These are phyloP conservation scores for Schizopygopsis malacanthus DNA, from an alignment of 2,797 vertebrate species.

Conservation along the genomic window DNA sequence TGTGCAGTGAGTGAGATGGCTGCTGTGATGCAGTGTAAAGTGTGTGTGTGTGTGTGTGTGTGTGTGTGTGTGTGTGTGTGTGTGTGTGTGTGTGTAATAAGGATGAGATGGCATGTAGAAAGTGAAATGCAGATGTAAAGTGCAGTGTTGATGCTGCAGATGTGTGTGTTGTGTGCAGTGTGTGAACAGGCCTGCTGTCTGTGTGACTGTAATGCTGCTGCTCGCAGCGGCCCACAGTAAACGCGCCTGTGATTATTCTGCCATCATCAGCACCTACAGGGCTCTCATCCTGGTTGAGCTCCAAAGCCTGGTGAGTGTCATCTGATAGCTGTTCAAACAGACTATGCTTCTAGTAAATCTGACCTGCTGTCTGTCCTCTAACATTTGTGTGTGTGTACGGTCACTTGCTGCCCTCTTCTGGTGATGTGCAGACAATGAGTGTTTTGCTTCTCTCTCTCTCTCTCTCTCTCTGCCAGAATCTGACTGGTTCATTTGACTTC, in stretches of 20 bases:
- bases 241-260: slow-evolving; percentile 73
- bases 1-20: too few relatives aligned
- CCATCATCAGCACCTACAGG: slow-evolving; percentile 75
- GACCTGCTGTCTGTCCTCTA: background rate
- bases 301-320: slow-evolving; percentile 73
- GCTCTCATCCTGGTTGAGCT: slow-evolving; percentile 74
- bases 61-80: too few relatives aligned
- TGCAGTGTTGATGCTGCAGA: background rate
- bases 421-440: background rate
- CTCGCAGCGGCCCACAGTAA: slow-evolving; percentile 68
- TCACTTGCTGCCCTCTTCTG: slow-evolving; percentile 43
- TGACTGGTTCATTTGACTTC: slow-evolving; percentile 65
- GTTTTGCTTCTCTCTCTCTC: background rate
- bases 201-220: slow-evolving; percentile 72
- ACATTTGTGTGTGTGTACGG: background rate
- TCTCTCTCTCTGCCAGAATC: slow-evolving; percentile 68
- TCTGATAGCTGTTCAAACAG: background rate
- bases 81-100: background rate
- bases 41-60: too few relatives aligned
- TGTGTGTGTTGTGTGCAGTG: slow-evolving; percentile 63
- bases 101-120: background rate
- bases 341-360: background rate
- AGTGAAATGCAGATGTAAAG: background rate
- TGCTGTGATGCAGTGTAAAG: too few relatives aligned
- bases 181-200: slow-evolving; percentile 74